Percentiles rank a stretch among this genome's conserved stretches.
These are phyloP conservation scores for Drosophila barbarae DNA, from an alignment of 2,888 invertebrate genomes.

Conservation along the genomic window DNA sequence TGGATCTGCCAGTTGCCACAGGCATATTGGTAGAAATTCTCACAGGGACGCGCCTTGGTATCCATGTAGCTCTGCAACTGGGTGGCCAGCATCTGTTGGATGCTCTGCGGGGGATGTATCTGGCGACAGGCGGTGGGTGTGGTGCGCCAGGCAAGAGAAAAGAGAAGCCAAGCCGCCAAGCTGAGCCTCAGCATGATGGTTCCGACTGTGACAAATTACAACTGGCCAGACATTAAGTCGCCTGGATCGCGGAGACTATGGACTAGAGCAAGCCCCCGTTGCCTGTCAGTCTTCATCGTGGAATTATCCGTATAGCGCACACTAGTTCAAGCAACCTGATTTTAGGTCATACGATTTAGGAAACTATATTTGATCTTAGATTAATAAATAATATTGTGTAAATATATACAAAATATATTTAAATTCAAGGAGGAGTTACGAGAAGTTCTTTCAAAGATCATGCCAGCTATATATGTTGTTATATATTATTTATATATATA, in stretches of 20 bases:
- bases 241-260: constrained; percentile 7
- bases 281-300: constrained; percentile 67
- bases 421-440: no score
- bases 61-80: constrained; percentile 76
- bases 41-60: constrained; percentile 72
- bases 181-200: constrained; percentile 71
- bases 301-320: neutral
- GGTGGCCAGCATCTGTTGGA: constrained; percentile 70
- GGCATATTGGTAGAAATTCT: constrained; percentile 77
- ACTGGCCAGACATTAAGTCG: constrained; percentile 30
- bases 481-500: no score
- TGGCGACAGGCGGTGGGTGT: constrained; percentile 74
- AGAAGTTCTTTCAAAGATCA: no score
- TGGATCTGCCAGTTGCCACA: constrained; percentile 77
- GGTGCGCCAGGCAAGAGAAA: constrained; percentile 74
- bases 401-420: no score
- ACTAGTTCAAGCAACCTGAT: constrained; percentile 1
- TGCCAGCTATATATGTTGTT: no score
- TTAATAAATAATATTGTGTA: no score
- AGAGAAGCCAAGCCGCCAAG: constrained; percentile 61
- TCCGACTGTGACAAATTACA: constrained; percentile 37
- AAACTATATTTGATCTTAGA: neutral
- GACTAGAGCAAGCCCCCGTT: constrained; percentile 16
- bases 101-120: constrained; percentile 56
- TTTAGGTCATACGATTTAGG: neutral